These are phyloP conservation scores for Ctenopoma kingsleyae DNA, from an alignment of 2,797 vertebrate species.

Conservation along the genomic window DNA sequence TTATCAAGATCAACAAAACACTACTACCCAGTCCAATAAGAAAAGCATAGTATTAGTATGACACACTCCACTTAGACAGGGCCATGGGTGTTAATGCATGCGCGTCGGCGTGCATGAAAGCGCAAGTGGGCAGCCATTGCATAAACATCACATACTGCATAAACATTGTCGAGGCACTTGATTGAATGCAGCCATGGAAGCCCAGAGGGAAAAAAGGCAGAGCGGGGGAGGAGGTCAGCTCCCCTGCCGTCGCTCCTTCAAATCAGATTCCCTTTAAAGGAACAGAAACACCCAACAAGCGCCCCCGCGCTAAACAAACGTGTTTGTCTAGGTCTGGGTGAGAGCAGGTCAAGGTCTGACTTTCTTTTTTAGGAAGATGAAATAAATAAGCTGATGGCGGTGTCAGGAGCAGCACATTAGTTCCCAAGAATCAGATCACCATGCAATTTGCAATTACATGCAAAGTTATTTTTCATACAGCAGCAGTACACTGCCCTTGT, in stretches of 20 bases:
- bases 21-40: conserved; percentile 1
- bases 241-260: conserved; percentile 63
- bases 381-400: conserved; percentile 17
- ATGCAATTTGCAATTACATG: conserved; percentile 15
- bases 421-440: conserved; percentile 5
- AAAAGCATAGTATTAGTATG: conserved; percentile 7
- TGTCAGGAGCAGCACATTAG: conserved; percentile 2
- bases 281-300: conserved; percentile 57
- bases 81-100: conserved; percentile 56
- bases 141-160: conserved; percentile 78
- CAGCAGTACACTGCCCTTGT: conserved; percentile 31
- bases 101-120: conserved; percentile 62
- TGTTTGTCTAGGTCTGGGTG: not conserved
- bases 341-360: conserved; percentile 19
- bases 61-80: conserved; percentile 41
- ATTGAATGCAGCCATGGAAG: conserved; percentile 73
- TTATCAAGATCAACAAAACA: conserved; percentile 43
- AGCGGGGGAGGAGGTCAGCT: conserved; percentile 72
- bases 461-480: conserved; percentile 25
- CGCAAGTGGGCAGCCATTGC: conserved; percentile 69
- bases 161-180: conserved; percentile 73
- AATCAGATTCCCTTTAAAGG: conserved; percentile 74
- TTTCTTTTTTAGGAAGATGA: not conserved
- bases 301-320: conserved; percentile 39
- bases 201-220: conserved; percentile 54